Evolutionary conservation across 2,888 invertebrate genomes (phyloP).

Genomic region (Stenolophus ochropezus): DNA sequence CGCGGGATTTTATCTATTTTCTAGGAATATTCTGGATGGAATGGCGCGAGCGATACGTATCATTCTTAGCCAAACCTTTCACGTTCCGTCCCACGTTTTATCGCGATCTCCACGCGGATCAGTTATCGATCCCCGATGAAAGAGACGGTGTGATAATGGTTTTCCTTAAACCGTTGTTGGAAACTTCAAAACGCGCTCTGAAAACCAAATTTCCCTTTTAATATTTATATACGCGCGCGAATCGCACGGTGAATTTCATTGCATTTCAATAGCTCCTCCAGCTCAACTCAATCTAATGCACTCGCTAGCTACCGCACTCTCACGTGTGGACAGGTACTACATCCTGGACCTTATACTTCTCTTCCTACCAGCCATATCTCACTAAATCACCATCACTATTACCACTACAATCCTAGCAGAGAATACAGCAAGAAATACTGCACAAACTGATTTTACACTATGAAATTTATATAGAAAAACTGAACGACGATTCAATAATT

Average conservation of each 20-base stretch:
- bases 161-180: constrained; percentile 59
- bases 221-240: constrained; percentile 59
- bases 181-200: constrained; percentile 59
- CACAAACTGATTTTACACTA: too few species aligned
- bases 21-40: constrained; percentile 54
- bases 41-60: constrained; percentile 46
- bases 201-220: constrained; percentile 60
- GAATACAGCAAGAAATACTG: too few species aligned
- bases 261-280: constrained; percentile 57
- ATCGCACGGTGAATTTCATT: constrained; percentile 58
- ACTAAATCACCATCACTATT: too few species aligned
- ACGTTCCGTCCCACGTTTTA: constrained; percentile 46
- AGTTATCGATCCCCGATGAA: constrained; percentile 57
- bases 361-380: too few species aligned
- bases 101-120: constrained; percentile 48
- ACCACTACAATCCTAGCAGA: too few species aligned
- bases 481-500: too few species aligned
- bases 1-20: constrained; percentile 56
- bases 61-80: constrained; percentile 41
- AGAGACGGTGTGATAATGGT: constrained; percentile 60
- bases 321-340: neutral
- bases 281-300: constrained; percentile 54
- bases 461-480: too few species aligned
- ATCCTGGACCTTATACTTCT: neutral
- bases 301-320: constrained; percentile 1